phyloP scores from a whole-genome alignment of 2,797 vertebrate genomes.

The Lacerta viridis region DNA sequence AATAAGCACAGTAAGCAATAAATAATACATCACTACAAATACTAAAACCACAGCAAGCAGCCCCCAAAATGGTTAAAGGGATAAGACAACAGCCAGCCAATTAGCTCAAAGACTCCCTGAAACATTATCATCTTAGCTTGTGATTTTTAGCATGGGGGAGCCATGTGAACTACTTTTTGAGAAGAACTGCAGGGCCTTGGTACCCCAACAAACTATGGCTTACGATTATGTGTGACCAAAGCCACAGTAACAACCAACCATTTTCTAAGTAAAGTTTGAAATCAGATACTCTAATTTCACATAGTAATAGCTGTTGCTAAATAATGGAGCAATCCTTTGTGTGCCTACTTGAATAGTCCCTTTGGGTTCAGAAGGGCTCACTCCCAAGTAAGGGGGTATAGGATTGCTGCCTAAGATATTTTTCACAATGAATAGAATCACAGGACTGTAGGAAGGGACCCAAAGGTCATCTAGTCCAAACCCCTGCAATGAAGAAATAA shows the following conservation, averaged over 20 bases:
- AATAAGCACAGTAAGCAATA: background rate
- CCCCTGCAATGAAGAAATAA: no score
- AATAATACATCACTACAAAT: background rate
- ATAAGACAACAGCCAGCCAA: background rate
- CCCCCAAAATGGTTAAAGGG: background rate
- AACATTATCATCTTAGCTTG: background rate
- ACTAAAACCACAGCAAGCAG: background rate
- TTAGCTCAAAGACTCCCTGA: background rate
- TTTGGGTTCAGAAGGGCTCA: no score
- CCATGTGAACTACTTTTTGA: background rate
- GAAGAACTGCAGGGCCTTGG: no score
- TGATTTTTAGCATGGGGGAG: background rate
- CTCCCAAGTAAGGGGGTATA: no score
- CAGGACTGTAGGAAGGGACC: no score
- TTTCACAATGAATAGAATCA: background rate
- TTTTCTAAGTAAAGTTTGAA: background rate
- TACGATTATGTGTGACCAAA: background rate
- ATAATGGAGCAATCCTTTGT: no score
- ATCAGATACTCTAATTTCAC: background rate
- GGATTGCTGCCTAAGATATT: background rate
- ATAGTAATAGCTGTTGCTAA: background rate
- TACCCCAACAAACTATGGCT: background rate
- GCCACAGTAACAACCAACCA: background rate
- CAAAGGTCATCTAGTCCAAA: no score
- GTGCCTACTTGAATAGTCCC: no score